phyloP scores from a whole-genome alignment of 2,113 vertebrate species.

The Pachypanchax playfairii region DNA sequence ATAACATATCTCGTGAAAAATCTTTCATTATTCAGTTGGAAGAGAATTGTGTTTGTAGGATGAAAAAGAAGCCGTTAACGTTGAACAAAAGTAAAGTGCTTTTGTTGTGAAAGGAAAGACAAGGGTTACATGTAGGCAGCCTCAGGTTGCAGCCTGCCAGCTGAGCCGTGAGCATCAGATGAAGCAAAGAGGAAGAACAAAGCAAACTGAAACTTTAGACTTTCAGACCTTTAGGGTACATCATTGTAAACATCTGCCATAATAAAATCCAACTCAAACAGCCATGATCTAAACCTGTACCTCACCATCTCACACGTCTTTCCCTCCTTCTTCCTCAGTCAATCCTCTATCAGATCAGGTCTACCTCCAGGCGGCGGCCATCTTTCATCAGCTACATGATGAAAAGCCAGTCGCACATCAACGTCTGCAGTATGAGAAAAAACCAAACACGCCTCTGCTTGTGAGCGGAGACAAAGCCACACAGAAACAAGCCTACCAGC shows the following conservation, averaged over 20 bases:
- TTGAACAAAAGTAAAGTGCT: background rate
- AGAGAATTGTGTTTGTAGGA: background rate
- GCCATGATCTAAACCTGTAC: background rate
- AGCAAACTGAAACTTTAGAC: constrained; percentile 18
- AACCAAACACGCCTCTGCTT: constrained; percentile 17
- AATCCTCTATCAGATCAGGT: constrained; percentile 72
- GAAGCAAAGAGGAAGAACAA: constrained; percentile 13
- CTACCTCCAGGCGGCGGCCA: constrained; percentile 83
- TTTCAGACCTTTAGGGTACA: background rate
- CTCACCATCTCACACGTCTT: background rate
- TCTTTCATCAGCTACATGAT: constrained; percentile 82
- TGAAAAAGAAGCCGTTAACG: background rate
- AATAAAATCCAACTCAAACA: background rate
- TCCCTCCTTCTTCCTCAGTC: constrained; percentile 1
- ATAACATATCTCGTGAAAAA: background rate
- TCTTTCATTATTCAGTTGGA: background rate
- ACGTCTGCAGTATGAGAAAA: constrained; percentile 75
- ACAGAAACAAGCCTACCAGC: constrained; percentile 77
- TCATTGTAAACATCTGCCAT: background rate
- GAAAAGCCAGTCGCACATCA: constrained; percentile 70
- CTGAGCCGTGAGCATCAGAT: constrained; percentile 9
- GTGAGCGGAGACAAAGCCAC: constrained; percentile 69
- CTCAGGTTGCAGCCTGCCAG: constrained; percentile 45
- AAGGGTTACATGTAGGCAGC: background rate
- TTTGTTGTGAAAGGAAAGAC: constrained; percentile 40